Base-by-base conservation (phyloP, 2,113 vertebrate species). In the Garra rufa region DNA sequence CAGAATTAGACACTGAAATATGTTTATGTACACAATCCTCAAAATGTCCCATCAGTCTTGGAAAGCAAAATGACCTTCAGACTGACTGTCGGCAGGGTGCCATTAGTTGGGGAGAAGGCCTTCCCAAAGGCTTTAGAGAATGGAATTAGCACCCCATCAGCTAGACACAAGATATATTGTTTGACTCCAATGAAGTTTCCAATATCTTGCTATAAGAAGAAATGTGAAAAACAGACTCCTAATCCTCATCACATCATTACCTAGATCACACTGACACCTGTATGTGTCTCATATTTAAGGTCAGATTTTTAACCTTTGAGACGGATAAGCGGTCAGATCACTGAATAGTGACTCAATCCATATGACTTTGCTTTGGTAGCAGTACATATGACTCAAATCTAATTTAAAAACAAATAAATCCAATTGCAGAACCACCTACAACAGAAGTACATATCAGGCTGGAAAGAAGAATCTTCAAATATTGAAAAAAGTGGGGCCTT, bases 81-180 rank as follows among this genome's bases (percentile, higher is more conserved):
- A 73, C 82, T 74, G 71, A 73, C 76, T 74, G 69, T 67, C 3
- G 34, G 24, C 46, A 10, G 50, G 21, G 8, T 52, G 52, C 14
- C 74, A 59, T 74, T 30, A 28, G n/a, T 30, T 70, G 30, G 63
- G 65, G 44, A 50, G 48, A 70, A 61, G 26, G 21, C 9, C 28
- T 55, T 65, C 57, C 71, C 28, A 77, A 84, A 76, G 41, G 57
- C n/a, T 71, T 87, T 30, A 57, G 2, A 48, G 67, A 61, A 21
- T 21, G 28, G 65, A 76, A 59, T 86, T 80, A 43, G 55, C 81
- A 80, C 81, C 85, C 78, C 59, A 84, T 76, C 48, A 84, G 63
- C 34, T 17, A 43, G 69, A 82, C 44, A 86, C 21, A 24, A 83
- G 69, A 81, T 67, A 44, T 61, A 67, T 50, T 50, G 28, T 63